phyloP scores from a whole-genome alignment of 2,113 vertebrate species.

The Sorex araneus region DNA sequence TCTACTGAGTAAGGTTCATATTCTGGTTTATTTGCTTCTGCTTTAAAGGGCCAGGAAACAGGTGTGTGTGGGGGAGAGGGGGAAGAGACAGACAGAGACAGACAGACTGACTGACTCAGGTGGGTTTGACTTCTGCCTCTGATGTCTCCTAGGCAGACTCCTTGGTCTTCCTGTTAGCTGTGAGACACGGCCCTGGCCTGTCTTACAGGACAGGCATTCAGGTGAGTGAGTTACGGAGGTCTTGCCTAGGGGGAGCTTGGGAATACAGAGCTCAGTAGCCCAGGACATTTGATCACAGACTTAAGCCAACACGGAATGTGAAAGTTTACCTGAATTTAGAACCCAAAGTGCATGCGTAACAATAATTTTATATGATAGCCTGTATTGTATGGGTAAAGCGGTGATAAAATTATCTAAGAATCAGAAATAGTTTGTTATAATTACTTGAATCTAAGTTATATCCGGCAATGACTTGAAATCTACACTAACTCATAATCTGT shows the following conservation, averaged over 20 bases:
- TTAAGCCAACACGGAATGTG: background rate
- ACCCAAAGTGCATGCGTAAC: background rate
- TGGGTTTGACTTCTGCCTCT: background rate
- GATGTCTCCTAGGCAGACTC: background rate
- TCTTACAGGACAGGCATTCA: background rate
- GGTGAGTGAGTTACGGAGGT: background rate
- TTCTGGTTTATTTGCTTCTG: conserved; percentile 16
- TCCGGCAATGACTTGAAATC: background rate
- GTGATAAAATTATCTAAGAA: background rate
- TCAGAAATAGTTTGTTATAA: conserved; percentile 1
- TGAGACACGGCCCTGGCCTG: background rate
- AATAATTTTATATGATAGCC: background rate
- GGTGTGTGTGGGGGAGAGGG: too few relatives aligned
- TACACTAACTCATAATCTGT: background rate
- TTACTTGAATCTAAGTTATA: conserved; percentile 27
- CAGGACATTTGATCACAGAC: background rate
- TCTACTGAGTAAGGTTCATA: background rate
- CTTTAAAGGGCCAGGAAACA: background rate
- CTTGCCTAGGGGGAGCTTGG: background rate
- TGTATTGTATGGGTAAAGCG: background rate
- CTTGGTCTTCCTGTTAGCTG: background rate
- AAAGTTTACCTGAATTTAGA: conserved; percentile 15
- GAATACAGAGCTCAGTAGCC: background rate
- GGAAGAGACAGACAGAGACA: too few relatives aligned
- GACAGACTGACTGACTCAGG: background rate